These are phyloP conservation scores for Girardia tigrina DNA, from an alignment of 2,888 invertebrate genomes.

Conservation along the genomic window DNA sequence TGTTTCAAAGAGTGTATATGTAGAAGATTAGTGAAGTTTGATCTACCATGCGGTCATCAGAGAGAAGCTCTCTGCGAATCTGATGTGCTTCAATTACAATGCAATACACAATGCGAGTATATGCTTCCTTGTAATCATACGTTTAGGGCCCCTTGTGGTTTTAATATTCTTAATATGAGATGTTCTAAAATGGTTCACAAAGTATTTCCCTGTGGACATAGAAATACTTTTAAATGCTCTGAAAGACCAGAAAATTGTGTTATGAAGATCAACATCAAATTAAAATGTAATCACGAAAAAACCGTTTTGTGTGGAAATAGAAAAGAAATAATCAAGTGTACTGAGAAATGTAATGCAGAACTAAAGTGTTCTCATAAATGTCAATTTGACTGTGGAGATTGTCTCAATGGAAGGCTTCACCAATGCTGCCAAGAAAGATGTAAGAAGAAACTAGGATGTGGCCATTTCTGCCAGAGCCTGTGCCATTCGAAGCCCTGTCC, in stretches of 20 bases:
- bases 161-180: background rate
- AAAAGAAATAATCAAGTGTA: background rate
- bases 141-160: background rate
- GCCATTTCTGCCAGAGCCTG: slow-evolving; percentile 38
- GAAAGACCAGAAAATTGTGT: background rate
- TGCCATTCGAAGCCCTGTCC: slow-evolving; percentile 20
- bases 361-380: background rate
- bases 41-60: background rate
- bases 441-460: slow-evolving; percentile 39
- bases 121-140: background rate
- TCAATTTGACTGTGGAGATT: background rate
- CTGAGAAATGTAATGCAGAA: background rate
- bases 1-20: background rate
- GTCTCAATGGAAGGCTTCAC: slow-evolving; percentile 26
- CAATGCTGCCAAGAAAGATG: slow-evolving; percentile 37
- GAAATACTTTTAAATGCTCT: background rate
- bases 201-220: background rate
- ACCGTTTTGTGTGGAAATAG: background rate
- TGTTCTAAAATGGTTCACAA: background rate
- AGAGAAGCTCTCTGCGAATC: background rate
- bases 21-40: background rate
- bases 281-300: slow-evolving; percentile 39
- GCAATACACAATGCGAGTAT: background rate
- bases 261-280: background rate
- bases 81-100: background rate